Conservation (phyloP, 64 coral and sea anemone genomes). For the Stichodactyla helianthus region DNA sequence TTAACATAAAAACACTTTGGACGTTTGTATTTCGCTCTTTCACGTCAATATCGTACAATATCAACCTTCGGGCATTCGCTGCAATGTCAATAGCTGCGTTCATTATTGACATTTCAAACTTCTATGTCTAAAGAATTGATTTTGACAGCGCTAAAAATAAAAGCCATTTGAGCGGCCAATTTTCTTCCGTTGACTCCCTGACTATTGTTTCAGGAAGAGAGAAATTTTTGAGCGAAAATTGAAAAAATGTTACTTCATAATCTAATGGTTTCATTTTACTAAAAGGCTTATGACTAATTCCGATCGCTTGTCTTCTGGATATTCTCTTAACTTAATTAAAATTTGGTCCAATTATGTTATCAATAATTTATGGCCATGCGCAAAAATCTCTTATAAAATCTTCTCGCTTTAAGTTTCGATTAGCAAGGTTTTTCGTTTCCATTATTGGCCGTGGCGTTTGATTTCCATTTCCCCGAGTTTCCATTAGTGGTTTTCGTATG, state of each 20-base stretch:
- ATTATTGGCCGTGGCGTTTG: no score
- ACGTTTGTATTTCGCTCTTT: constrained; percentile 6
- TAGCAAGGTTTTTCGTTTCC: no score
- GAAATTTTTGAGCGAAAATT: no score
- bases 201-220: no score
- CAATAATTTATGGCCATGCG: background rate
- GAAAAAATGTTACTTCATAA: no score
- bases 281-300: background rate
- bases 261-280: background rate
- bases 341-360: background rate
- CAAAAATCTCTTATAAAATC: background rate
- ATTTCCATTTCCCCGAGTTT: no score
- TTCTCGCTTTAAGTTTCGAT: background rate
- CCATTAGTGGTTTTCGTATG: no score
- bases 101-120: constrained; percentile 2
- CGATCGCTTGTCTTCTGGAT: background rate
- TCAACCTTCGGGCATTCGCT: background rate
- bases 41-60: background rate
- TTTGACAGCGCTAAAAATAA: background rate
- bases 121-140: background rate
- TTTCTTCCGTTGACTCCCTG: background rate
- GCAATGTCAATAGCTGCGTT: background rate
- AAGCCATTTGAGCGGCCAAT: background rate
- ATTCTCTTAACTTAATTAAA: background rate
- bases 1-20: background rate